A percentile compares a stretch with the other conserved stretches of the same genome.
Conservation (phyloP, 2,113 vertebrate species). For the Cromileptes altivelis region DNA sequence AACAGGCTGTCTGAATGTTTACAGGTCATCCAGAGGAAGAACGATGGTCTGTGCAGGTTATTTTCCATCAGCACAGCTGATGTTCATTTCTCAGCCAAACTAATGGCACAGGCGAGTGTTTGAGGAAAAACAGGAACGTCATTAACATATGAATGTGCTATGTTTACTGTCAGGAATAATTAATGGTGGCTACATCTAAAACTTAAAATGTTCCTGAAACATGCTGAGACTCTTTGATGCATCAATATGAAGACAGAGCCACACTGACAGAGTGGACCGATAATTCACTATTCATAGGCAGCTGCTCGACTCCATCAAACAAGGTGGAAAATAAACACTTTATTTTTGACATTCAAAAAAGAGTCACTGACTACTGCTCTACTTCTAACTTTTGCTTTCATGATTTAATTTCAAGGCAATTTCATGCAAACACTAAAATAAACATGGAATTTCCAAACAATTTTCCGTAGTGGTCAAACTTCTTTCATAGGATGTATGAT, state of each 20-base stretch:
- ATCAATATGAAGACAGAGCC: slow-evolving; percentile 26
- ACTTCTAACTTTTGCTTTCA: slow-evolving; percentile 1
- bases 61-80: slow-evolving; percentile 14
- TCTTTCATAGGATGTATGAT: neutral
- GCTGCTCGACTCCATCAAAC: slow-evolving; percentile 18
- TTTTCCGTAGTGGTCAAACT: neutral
- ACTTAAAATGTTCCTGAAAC: slow-evolving; percentile 43
- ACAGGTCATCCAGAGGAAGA: slow-evolving; percentile 6
- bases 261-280: neutral
- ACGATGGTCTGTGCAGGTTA: neutral
- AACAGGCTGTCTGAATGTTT: slow-evolving; percentile 33
- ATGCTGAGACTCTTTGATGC: slow-evolving; percentile 44
- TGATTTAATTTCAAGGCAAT: neutral
- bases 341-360: slow-evolving; percentile 32
- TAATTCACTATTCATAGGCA: slow-evolving; percentile 26
- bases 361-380: neutral
- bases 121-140: slow-evolving; percentile 23
- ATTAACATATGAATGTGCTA: slow-evolving; percentile 47
- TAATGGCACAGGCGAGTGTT: slow-evolving; percentile 1
- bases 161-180: slow-evolving; percentile 49
- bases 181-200: slow-evolving; percentile 32
- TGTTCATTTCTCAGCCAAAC: slow-evolving; percentile 25
- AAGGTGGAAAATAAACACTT: slow-evolving; percentile 21
- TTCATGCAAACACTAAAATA: neutral
- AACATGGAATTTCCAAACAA: neutral